Base-by-base conservation (phyloP, 1,140 invertebrate species). In the Bombus superbus region DNA sequence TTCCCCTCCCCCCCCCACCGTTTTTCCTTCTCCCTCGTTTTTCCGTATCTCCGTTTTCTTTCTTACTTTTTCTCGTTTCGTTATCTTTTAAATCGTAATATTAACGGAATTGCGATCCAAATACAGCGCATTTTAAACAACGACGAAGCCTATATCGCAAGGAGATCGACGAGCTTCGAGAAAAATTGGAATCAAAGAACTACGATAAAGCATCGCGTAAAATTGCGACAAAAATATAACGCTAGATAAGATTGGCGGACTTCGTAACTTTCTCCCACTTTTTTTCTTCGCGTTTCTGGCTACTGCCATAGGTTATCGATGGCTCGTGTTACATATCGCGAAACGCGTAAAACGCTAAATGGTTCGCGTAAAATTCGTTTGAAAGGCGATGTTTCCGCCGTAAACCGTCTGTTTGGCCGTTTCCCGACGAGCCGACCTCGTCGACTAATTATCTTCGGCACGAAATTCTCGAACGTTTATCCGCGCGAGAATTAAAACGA, bases 81-180 rank as follows among this genome's bases (percentile, higher is more conserved):
- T n/a, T 53, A 53, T 53, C 47, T 53, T 53, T 53, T 2, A 0
- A 22, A 53, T 53, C 0, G 18, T 2, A 53, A 22, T 8, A 53
- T 22, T 0, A 3, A 22, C 47, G 47, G 5, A n/a, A 15, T 28
- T 22, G 6, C 25, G 9, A 25, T 38, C 18, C 32, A 32, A 32
- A 32, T 15, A 32, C 6, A 32, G n/a, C 57, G 9, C 8, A 3
- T 59, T 18, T 1, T 0, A 13, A 62, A 1, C 0, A 13, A 62
- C 59, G 59, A 62, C 5, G n/a, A n/a, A 62, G 10, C 1, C 28
- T 5, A 1, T 13, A n/a, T 62, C 28, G 59, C 28, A 0, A 62
- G 4, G 2, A n/a, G 0, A 62, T 62, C 10, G 25, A n/a, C 10
- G 0, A 13, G 11, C 25, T 1, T 13, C 59, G 28, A 62, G 10